Base-by-base conservation (phyloP, 2,888 invertebrate genomes). In the Thecocarcelia acutangulata region DNA sequence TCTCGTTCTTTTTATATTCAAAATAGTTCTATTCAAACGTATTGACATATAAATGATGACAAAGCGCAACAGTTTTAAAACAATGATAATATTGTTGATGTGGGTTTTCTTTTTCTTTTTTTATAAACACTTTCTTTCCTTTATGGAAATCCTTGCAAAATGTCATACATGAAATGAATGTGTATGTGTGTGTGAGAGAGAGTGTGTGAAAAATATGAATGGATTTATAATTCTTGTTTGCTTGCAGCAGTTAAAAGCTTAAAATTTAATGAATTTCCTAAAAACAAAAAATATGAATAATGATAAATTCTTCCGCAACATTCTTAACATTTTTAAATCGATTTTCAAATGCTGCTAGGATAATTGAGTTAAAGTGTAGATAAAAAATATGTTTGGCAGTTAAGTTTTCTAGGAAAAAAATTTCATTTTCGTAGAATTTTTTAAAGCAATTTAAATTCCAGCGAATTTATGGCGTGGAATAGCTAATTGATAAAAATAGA, bases 61-160 rank as follows among this genome's bases (percentile, higher is more conserved):
- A 66, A 52, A 59, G 40, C 24, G 64, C 64, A 78, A 78, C 78
- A 72, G 72, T 40, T 64, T 72, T 44, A 15, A 42, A 40, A 42
- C n/a, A 72, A 28, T 54, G 61, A 50, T 52, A 50, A 44, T 28
- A 33, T 28, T 52, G 12, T 40, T 19, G 61, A 72, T 42, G 72
- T 19, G 61, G 28, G 28, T 21, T 37, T 59, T 59, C 13, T 19
- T 58, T 15, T 46, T 5, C 0, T 15, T 52, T 66, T 42, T 37
- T 58, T 19, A 58, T 42, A 48, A 46, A 28, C 12, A 44, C 11
- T 44, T 52, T 59, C 11, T 44, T 52, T 59, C 8, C 37, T 52
- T 13, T 19, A 58, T 40, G 17, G 24, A 75, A 56, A 42, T 58
- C 74, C 74, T 75, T 75, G 74, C 15, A 66, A 66, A 42, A 42